phyloP scores from a whole-genome alignment of 2,888 invertebrate species.

The Meiosimyza decipiens region DNA sequence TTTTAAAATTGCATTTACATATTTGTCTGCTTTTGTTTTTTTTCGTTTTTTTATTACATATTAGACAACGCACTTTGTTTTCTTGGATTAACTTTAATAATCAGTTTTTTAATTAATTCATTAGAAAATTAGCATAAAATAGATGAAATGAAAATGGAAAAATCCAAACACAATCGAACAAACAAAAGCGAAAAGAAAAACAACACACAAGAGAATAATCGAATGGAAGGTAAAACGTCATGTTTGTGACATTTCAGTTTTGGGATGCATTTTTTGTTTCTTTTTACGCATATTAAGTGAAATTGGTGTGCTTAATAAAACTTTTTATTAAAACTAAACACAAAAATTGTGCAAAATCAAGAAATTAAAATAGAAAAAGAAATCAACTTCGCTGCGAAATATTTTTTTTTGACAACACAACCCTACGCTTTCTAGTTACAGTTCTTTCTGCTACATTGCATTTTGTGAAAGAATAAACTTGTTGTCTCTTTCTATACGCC shows the following conservation, averaged over 20 bases:
- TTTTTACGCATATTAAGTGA: neutral
- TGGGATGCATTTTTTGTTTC: constrained; percentile 6
- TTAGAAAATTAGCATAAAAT: constrained; percentile 30
- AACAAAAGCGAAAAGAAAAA: constrained; percentile 31
- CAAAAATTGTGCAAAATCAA: too few species aligned
- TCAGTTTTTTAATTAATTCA: constrained; percentile 25
- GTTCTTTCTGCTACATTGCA: constrained; percentile 11
- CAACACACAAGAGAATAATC: neutral
- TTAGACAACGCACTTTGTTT: constrained; percentile 6
- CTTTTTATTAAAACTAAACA: too few species aligned
- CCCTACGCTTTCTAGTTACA: constrained; percentile 9
- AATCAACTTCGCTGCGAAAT: neutral
- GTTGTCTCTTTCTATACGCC: constrained; percentile 29
- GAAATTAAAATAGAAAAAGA: too few species aligned
- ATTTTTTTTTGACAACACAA: constrained; percentile 31
- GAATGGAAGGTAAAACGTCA: too few species aligned
- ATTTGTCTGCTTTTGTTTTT: constrained; percentile 5
- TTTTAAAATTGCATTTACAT: neutral
- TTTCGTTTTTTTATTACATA: neutral
- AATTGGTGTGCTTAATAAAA: too few species aligned
- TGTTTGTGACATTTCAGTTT: too few species aligned
- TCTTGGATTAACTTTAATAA: constrained; percentile 6
- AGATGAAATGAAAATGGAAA: constrained; percentile 22
- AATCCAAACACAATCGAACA: constrained; percentile 34
- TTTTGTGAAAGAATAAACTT: neutral